Base-by-base conservation (phyloP, 2,113 vertebrate genomes). In the Gasterosteus aculeatus region DNA sequence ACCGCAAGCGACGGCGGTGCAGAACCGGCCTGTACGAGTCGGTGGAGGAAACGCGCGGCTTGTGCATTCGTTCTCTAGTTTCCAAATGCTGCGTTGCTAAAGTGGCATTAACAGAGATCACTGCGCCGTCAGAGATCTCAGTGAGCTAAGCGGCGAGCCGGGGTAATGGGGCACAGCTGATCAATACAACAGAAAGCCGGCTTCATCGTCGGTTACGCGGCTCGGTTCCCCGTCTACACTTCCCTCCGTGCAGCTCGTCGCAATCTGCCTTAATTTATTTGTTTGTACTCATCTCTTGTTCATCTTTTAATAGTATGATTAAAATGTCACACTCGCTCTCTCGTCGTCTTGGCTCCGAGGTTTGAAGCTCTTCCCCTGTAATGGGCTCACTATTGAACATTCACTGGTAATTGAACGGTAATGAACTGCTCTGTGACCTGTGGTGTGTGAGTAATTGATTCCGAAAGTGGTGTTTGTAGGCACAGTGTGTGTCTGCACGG, bases 371-470 rank as follows among this genome's bases (percentile, higher is more conserved):
- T 83, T 73, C 71, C 76, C 72, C 81, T 64, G 70, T 88, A 91
- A 92, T 88, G 81, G 72, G 75, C 86, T 88, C 38, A 12, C 69
- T 85, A 86, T 92, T 85, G 85, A 89, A 88, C 86, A 85, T 84
- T 88, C 82, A 63, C 82, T 75, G 87, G 85, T 89, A 90, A 91
- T 88, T 91, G 88, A 91, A 92, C 86, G 81, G 83, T 90, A 90
- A 91, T 91, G 79, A 91, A 89, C 87, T 89, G 88, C 86, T 89
- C 59, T 85, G 86, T 89, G 88, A 90, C 89, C 86, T 90, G 77
- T 86, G 86, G 86, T 85, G 85, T 88, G 85, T 89, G 84, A 90
- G 88, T 83, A 91, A 93, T 92, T 92, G 87, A 92, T 92, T 93
- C 75, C 86, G 87, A 92, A 82, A 81, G 87, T 68, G 58, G 69